Conservation (phyloP, 1,140 invertebrate species). For the Drosophila sucinea region DNA sequence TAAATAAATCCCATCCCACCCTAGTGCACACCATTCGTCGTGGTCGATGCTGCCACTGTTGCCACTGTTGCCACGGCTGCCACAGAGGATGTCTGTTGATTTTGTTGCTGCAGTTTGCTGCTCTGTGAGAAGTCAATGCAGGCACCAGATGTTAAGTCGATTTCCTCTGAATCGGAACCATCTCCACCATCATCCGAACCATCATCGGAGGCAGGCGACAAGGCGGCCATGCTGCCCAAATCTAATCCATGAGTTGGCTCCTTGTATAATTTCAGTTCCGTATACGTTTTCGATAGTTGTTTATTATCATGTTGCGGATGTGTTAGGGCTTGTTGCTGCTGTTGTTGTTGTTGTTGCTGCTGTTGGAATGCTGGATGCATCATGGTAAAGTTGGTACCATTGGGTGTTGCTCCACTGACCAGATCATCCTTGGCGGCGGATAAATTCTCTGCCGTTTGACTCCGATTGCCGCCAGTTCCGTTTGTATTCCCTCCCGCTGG, state of each 20-base stretch:
- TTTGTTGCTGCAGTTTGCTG: slow-evolving; percentile 66
- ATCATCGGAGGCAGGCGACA: slow-evolving; percentile 61
- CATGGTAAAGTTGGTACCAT: slow-evolving; percentile 71
- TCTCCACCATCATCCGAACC: slow-evolving; percentile 73
- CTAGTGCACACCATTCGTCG: slow-evolving; percentile 66
- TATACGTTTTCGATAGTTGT: slow-evolving; percentile 76
- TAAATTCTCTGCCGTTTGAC: slow-evolving; percentile 70
- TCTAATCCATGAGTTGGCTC: slow-evolving; percentile 57
- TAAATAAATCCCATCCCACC: slow-evolving; percentile 29
- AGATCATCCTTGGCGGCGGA: slow-evolving; percentile 56
- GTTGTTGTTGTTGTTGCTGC: slow-evolving; percentile 57
- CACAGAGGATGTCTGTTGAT: slow-evolving; percentile 48
- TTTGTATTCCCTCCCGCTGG: slow-evolving; percentile 21
- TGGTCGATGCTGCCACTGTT: slow-evolving; percentile 12
- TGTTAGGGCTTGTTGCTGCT: slow-evolving; percentile 32
- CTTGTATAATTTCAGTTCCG: slow-evolving; percentile 82
- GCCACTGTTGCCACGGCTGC: slow-evolving; percentile 25
- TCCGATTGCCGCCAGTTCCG: slow-evolving; percentile 28
- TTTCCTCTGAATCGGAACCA: slow-evolving; percentile 82
- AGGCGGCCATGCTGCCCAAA: slow-evolving; percentile 52
- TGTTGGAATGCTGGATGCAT: slow-evolving; percentile 82
- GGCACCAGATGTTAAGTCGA: slow-evolving; percentile 80
- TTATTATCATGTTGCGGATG: slow-evolving; percentile 47
- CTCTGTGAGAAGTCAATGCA: slow-evolving; percentile 83
- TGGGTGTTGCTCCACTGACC: slow-evolving; percentile 24